Evolutionary conservation across 1,140 invertebrate species (phyloP).

Genomic region (Drosophila cardini): DNA sequence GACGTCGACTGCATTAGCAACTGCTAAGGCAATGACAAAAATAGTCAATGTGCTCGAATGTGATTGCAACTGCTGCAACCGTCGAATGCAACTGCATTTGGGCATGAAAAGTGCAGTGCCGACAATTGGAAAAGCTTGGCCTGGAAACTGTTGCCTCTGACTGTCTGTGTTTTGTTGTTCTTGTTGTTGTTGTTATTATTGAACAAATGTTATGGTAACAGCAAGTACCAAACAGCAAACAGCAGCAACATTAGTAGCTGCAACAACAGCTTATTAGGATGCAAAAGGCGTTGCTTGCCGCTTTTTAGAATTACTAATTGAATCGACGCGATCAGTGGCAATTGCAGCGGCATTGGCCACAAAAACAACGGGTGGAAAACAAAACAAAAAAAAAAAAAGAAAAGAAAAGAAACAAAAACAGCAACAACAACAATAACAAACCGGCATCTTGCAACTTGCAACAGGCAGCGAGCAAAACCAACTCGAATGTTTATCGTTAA

Average conservation of each 20-base stretch:
- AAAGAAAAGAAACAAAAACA: conserved; percentile 46
- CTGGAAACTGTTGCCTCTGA: conserved; percentile 53
- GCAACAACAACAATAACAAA: conserved; percentile 35
- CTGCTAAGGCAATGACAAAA: conserved; percentile 8
- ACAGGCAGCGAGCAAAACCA: conserved; percentile 38
- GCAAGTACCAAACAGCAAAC: conserved; percentile 1
- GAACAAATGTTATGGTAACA: conserved; percentile 68
- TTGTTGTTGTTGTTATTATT: conserved; percentile 48
- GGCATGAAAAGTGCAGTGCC: conserved; percentile 74
- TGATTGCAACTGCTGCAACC: conserved; percentile 12
- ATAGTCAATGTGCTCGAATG: conserved; percentile 20
- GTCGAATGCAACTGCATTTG: conserved; percentile 64
- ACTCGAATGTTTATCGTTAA: conserved; percentile 62
- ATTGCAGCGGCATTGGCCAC: conserved; percentile 65
- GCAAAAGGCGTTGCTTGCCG: conserved; percentile 79
- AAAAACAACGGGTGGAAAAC: conserved; percentile 43
- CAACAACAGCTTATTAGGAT: conserved; percentile 67
- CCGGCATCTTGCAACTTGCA: conserved; percentile 20
- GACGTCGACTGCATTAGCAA: conserved; percentile 23
- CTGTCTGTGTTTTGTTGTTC: conserved; percentile 23
- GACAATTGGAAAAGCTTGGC: conserved; percentile 75
- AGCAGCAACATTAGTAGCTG: conserved; percentile 22
- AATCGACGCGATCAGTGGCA: conserved; percentile 82
- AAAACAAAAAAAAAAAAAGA: conserved; percentile 42
- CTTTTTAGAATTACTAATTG: conserved; percentile 84